A percentile compares a stretch with the other conserved stretches of the same genome.
Evolutionary conservation across 2,888 invertebrate species (phyloP).

Genomic region (Eutolmus rufibarbis): DNA sequence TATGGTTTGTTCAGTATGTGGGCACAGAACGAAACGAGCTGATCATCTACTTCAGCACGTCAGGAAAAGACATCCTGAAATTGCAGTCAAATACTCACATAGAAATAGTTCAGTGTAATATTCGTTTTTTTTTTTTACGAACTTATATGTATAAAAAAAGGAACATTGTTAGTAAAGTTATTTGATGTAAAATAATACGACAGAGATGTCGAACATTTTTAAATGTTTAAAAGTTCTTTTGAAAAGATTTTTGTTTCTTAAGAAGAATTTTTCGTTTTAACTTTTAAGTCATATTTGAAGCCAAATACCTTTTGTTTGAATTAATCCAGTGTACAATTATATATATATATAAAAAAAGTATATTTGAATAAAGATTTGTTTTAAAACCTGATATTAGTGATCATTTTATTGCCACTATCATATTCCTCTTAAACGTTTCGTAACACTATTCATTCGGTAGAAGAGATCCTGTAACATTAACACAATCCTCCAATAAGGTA

Average conservation of each 20-base stretch:
- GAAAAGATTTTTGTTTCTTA: background rate
- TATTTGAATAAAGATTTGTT: slow-evolving; percentile 39
- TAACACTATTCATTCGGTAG: slow-evolving; percentile 17
- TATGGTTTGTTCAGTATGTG: slow-evolving; percentile 65
- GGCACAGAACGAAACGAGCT: slow-evolving; percentile 65
- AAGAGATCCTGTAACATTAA: slow-evolving; percentile 16
- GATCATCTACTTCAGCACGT: slow-evolving; percentile 67
- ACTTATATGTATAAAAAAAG: background rate
- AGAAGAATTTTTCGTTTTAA: background rate
- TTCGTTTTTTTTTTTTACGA: background rate
- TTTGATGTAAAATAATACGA: background rate
- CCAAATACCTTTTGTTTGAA: slow-evolving; percentile 18
- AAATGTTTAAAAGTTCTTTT: background rate
- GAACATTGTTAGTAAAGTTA: background rate
- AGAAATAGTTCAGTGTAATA: slow-evolving; percentile 15
- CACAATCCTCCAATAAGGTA: background rate
- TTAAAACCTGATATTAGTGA: slow-evolving; percentile 5
- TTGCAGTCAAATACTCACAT: slow-evolving; percentile 57
- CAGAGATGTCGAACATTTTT: background rate
- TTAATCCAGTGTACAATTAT: slow-evolving; percentile 30
- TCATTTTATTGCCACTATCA: slow-evolving; percentile 1
- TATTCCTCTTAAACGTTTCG: background rate
- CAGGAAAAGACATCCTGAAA: slow-evolving; percentile 63
- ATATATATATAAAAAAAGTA: background rate
- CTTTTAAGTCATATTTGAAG: slow-evolving; percentile 4